Percentiles rank a stretch among this genome's conserved stretches.
These are phyloP conservation scores for Cheilosia scutellata DNA, from an alignment of 2,888 invertebrate genomes.

Conservation along the genomic window DNA sequence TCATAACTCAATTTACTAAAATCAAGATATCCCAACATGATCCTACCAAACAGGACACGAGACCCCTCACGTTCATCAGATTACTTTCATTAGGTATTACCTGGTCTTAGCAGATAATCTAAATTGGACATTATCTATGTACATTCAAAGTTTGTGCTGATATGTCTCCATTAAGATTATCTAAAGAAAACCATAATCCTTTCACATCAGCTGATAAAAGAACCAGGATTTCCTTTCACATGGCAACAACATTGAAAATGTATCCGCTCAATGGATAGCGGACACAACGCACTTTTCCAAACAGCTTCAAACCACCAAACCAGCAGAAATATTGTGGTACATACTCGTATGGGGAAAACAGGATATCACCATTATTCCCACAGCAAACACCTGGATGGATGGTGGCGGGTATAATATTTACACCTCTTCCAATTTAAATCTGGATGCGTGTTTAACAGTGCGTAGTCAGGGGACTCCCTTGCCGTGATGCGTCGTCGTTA, in stretches of 20 bases:
- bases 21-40: too few species aligned
- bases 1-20: too few species aligned
- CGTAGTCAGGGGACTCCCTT: conserved; percentile 34
- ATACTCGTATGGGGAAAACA: conserved; percentile 15
- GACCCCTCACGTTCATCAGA: background rate
- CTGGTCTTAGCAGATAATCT: conserved; percentile 30
- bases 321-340: background rate
- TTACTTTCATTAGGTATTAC: conserved; percentile 9
- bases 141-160: conserved; percentile 1
- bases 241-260: conserved; percentile 40
- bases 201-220: conserved; percentile 15
- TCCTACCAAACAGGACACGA: too few species aligned
- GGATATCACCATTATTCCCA: conserved; percentile 54
- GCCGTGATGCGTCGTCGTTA: conserved; percentile 38
- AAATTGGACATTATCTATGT: conserved; percentile 45
- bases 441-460: conserved; percentile 36
- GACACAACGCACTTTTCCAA: conserved; percentile 49
- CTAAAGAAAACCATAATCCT: conserved; percentile 47
- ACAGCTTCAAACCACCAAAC: conserved; percentile 24
- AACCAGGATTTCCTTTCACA: conserved; percentile 3
- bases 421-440: conserved; percentile 58
- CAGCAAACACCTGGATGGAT: conserved; percentile 45
- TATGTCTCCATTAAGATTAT: conserved; percentile 39
- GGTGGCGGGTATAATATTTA: conserved; percentile 49
- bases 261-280: conserved; percentile 6